Conservation (phyloP, 2,797 vertebrate species). For the Epinephelus awoara region DNA sequence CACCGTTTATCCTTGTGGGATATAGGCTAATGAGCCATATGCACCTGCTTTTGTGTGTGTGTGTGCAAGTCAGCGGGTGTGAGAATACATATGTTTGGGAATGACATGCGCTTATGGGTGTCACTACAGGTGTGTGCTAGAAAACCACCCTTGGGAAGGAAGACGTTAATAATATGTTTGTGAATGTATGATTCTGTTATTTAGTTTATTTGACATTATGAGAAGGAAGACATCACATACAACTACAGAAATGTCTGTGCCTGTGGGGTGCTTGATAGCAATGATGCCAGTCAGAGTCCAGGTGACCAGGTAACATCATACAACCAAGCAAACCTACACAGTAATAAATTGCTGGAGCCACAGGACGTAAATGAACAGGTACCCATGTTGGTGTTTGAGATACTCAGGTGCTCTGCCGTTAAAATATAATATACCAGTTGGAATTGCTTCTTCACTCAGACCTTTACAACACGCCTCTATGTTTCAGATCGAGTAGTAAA, state of each 20-base stretch:
- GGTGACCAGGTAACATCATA: not conserved
- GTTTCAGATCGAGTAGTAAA: conserved; percentile 21
- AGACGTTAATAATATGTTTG: not conserved
- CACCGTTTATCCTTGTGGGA: conserved; percentile 76
- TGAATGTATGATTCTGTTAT: not conserved
- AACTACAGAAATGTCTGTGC: not conserved
- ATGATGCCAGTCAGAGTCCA: not conserved
- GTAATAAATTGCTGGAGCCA: not conserved
- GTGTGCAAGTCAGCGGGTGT: not conserved
- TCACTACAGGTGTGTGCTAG: not conserved
- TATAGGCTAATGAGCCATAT: conserved; percentile 72
- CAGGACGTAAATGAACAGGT: not conserved
- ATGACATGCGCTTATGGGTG: not conserved
- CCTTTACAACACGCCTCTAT: conserved; percentile 3
- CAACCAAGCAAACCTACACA: not conserved
- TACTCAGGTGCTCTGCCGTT: not conserved
- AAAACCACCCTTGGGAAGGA: not conserved
- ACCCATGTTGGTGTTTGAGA: not conserved
- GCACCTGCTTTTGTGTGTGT: conserved; percentile 42
- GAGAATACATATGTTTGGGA: conserved; percentile 11
- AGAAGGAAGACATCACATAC: not conserved
- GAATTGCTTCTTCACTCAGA: conserved; percentile 9
- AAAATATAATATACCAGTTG: not conserved
- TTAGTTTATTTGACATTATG: not conserved
- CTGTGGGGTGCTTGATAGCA: too few species aligned